These are phyloP conservation scores for Tenthredo notha DNA, from an alignment of 2,888 invertebrate genomes.

Conservation along the genomic window DNA sequence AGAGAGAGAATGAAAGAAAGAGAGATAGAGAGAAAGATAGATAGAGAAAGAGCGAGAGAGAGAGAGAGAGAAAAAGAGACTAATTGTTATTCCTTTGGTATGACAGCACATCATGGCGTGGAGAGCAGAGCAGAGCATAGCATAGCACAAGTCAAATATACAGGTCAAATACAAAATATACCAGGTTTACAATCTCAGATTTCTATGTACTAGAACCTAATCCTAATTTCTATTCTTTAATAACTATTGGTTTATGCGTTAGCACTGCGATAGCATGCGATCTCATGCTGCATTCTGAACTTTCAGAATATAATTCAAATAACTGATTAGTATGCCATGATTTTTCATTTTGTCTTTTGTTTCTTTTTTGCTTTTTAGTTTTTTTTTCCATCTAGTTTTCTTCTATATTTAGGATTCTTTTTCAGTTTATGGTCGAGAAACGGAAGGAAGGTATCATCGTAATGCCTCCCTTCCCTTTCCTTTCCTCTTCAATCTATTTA, in stretches of 20 bases:
- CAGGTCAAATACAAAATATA: slow-evolving; percentile 53
- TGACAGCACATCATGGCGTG: slow-evolving; percentile 78
- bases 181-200: slow-evolving; percentile 51
- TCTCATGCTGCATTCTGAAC: slow-evolving; percentile 49
- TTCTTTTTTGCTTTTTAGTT: not conserved
- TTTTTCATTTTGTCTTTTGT: not conserved
- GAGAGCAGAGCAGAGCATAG: slow-evolving; percentile 75
- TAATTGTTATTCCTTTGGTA: slow-evolving; percentile 69
- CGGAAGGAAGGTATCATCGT: not conserved
- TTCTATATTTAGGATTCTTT: not conserved
- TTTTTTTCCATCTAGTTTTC: not conserved
- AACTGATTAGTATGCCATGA: not conserved
- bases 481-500: not conserved
- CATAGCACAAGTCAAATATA: slow-evolving; percentile 70
- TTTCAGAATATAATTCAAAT: slow-evolving; percentile 46
- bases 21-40: not conserved
- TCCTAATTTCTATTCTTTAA: slow-evolving; percentile 38
- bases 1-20: slow-evolving; percentile 51
- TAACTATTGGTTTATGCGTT: slow-evolving; percentile 36
- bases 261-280: slow-evolving; percentile 49
- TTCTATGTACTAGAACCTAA: slow-evolving; percentile 50
- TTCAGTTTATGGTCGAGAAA: not conserved
- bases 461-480: not conserved
- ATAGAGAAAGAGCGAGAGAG: slow-evolving; percentile 44
- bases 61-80: slow-evolving; percentile 55